Evolutionary conservation across 2,888 invertebrate species (phyloP).

Genomic region (Buathra laborator): DNA sequence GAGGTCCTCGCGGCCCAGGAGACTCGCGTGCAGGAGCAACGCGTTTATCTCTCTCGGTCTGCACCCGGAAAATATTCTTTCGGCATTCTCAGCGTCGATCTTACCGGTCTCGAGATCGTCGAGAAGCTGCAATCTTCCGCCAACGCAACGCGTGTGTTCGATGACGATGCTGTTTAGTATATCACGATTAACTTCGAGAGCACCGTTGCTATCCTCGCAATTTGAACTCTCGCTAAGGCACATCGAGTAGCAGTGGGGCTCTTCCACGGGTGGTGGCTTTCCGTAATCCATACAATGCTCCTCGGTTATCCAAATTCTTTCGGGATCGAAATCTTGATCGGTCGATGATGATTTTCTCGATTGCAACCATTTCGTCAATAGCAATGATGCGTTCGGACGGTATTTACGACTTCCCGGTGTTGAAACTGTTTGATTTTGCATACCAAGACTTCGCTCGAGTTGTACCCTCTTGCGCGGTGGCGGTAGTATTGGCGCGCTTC

Average conservation of each 20-base stretch:
- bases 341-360: conserved; percentile 66
- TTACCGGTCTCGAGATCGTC: conserved; percentile 91
- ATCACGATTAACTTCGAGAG: conserved; percentile 86
- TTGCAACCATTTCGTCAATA: conserved; percentile 76
- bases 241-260: conserved; percentile 87
- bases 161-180: conserved; percentile 90
- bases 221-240: conserved; percentile 92
- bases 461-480: conserved; percentile 76
- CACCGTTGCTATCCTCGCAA: conserved; percentile 85
- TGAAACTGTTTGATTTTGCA: conserved; percentile 75
- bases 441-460: conserved; percentile 79
- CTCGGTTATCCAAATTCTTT: conserved; percentile 70
- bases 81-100: conserved; percentile 87
- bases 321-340: conserved; percentile 67
- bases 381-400: conserved; percentile 73
- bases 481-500: conserved; percentile 69
- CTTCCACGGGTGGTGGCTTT: conserved; percentile 92
- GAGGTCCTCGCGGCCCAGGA: conserved; percentile 90
- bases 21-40: conserved; percentile 91
- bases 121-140: conserved; percentile 89
- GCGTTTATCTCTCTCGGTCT: conserved; percentile 90
- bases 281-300: conserved; percentile 91
- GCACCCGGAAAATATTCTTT: conserved; percentile 86
- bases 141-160: conserved; percentile 90
- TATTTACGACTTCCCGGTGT: conserved; percentile 66